phyloP scores from a whole-genome alignment of 2,113 vertebrate species.

The Lathamus discolor region DNA sequence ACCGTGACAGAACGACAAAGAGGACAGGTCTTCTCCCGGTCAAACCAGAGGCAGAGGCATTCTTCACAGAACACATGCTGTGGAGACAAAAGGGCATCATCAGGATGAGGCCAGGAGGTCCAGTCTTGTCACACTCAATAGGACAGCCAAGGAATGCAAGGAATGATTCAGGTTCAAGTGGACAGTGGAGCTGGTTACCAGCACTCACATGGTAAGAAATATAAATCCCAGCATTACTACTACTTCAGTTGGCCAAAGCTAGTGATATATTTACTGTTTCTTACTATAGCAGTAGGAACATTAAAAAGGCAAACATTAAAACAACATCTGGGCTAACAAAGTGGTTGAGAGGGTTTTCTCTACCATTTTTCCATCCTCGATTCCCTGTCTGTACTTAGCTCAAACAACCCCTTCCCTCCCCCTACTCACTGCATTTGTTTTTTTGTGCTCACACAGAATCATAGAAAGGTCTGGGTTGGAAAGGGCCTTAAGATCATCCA shows the following conservation, averaged over 20 bases:
- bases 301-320: background rate
- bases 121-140: too few species aligned
- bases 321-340: background rate
- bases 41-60: constrained; percentile 95
- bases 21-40: constrained; percentile 91
- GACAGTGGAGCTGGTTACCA: background rate
- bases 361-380: background rate
- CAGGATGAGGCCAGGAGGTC: background rate
- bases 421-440: background rate
- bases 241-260: background rate
- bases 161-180: too few species aligned
- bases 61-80: constrained; percentile 98
- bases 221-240: background rate
- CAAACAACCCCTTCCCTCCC: background rate
- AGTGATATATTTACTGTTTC: background rate
- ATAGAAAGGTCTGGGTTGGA: background rate
- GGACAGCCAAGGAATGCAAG: background rate
- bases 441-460: background rate
- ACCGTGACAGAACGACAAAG: constrained; percentile 88
- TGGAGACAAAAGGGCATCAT: background rate
- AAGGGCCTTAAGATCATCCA: background rate
- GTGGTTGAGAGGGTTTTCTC: background rate
- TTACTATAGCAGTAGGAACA: background rate
- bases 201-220: accelerated
- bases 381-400: background rate